These are phyloP conservation scores for Peromyscus eremicus DNA, from an alignment of 2,797 vertebrate genomes.

Conservation along the genomic window DNA sequence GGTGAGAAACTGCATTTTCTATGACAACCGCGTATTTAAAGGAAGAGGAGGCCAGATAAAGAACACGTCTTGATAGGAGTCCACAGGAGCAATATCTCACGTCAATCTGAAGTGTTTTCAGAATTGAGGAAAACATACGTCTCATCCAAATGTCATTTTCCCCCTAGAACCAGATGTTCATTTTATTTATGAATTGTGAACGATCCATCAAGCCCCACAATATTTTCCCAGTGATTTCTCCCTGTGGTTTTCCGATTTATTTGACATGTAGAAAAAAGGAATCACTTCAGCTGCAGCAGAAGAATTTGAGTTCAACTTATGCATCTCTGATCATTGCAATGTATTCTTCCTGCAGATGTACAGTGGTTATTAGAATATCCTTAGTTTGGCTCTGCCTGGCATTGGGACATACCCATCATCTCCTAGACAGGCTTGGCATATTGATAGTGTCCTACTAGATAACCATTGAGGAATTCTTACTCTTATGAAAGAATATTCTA, in stretches of 20 bases:
- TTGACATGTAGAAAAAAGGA: conserved; percentile 50
- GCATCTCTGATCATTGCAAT: background rate
- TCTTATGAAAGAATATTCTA: background rate
- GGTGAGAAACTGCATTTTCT: conserved; percentile 58
- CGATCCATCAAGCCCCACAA: background rate
- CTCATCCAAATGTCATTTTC: conserved; percentile 62
- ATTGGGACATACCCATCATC: background rate
- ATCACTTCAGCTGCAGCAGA: background rate
- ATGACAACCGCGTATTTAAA: conserved; percentile 19
- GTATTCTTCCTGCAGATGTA: background rate
- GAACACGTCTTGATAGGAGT: conserved; percentile 60
- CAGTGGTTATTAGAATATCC: background rate
- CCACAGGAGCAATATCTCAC: conserved; percentile 52
- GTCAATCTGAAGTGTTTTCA: conserved; percentile 68
- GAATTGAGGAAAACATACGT: conserved; percentile 31
- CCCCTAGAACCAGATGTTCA: conserved; percentile 22
- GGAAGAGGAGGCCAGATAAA: conserved; percentile 48
- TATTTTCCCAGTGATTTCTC: conserved; percentile 40
- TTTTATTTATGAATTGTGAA: conserved; percentile 72
- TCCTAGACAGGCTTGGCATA: background rate
- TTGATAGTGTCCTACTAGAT: background rate
- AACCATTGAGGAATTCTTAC: background rate
- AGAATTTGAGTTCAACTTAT: background rate
- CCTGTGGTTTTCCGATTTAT: conserved; percentile 46
- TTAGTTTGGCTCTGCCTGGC: background rate